Evolutionary conservation across 2,113 vertebrate species (phyloP), one percentile per base, ranked within the genome.

Genomic region (Poecile atricapillus): DNA sequence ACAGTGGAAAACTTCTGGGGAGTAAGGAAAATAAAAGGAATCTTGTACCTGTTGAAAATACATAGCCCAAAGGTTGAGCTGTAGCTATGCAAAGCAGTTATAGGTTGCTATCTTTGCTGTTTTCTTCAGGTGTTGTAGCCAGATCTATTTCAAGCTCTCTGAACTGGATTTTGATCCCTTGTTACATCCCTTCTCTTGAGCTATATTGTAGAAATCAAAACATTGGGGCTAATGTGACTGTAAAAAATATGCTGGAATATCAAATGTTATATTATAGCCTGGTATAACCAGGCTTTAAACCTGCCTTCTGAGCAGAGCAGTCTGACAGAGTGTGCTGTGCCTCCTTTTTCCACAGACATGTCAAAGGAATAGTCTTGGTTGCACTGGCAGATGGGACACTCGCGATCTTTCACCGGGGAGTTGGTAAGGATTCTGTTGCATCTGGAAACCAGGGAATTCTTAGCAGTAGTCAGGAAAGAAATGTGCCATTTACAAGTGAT

Each of bases 361-460:
- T 99, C 74, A 99, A 99, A 97, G 99, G 99, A 33, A 98, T 99
- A 52, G 99, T 99, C 9, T 97, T 99, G 96, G 99, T 99, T 68
- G 99, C 99, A 33, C 97, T 99, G 74, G 98, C 99, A 44, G 99
- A 99, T 58, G 99, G 99, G 89, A 99, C 99, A 0, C 96, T 99
- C 25, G 99, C 99, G 8, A 99, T 99, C 94, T 99, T 99, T 96
- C 99, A 99, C 97, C 98, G 99, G 97, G 99, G 99, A 95, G 97
- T 98, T 52, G 99, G 99, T 99, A 98, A 98, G 98, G 25, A 15
- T 79, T 80, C 62, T 46, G 5, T 28, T 20, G 14, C n/a, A 39
- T 49, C 56, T 88, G 89, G 50, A 47, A 83, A 43, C 1, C 14
- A 17, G 35, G 25, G 85, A 49, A 27, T 13, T 23, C 50, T 44